Evolutionary conservation across 2,888 invertebrate species (phyloP).

Genomic region (Eugnorisma glareosa): DNA sequence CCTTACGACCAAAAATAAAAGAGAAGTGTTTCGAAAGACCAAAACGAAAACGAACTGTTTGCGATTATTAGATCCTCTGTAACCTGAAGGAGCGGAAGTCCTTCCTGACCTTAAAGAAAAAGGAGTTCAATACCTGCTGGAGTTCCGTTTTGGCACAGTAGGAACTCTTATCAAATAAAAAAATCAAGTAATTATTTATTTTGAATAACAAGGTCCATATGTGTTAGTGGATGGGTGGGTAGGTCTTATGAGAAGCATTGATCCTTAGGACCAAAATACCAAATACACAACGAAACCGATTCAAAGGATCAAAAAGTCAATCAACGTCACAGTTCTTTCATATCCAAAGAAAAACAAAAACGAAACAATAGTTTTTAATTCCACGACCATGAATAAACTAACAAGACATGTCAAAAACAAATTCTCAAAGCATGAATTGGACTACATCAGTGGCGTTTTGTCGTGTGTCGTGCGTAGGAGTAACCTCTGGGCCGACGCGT

Average conservation of each 20-base stretch:
- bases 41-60: background rate
- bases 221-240: too few relatives aligned
- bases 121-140: too few relatives aligned
- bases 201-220: too few relatives aligned
- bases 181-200: too few relatives aligned
- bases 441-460: constrained; percentile 63
- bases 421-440: constrained; percentile 46
- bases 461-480: constrained; percentile 71
- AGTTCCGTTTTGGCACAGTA: background rate
- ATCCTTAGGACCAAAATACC: background rate
- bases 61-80: background rate
- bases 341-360: background rate
- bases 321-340: too few relatives aligned
- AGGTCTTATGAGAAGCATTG: background rate
- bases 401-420: constrained; percentile 21
- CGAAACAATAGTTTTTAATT: background rate
- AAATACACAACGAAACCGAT: background rate
- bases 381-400: background rate
- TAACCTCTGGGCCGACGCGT: constrained; percentile 69
- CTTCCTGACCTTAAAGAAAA: too few relatives aligned
- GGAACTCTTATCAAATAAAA: too few relatives aligned
- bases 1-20: background rate
- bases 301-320: background rate
- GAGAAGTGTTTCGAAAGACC: background rate
- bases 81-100: background rate